Evolutionary conservation across 37 sponge, comb jelly and placozoan genomes (phyloP).

Genomic region (Bolinopsis microptera): DNA sequence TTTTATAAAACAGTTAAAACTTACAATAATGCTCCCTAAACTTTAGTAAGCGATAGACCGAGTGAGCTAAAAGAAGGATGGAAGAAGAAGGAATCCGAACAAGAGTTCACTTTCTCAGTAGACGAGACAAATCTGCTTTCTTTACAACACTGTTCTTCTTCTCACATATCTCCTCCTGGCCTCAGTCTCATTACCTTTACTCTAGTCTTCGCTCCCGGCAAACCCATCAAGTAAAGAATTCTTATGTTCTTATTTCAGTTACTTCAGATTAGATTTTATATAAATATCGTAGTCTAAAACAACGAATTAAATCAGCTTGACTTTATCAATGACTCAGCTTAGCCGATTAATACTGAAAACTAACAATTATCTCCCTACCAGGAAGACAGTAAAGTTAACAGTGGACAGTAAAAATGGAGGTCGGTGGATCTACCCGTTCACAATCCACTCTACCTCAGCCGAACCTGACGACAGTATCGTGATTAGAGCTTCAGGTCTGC

Average conservation of each 20-base stretch:
- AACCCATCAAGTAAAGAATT: conserved; percentile 74
- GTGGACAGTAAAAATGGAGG: conserved; percentile 71
- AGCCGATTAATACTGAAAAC: no score
- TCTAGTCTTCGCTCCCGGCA: conserved; percentile 75
- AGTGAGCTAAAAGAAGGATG: conserved; percentile 36
- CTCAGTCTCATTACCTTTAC: conserved; percentile 68
- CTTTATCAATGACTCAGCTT: no score
- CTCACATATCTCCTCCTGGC: conserved; percentile 20
- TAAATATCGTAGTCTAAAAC: no score
- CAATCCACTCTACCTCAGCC: conserved; percentile 66
- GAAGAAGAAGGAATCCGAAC: neutral
- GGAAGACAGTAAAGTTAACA: conserved; percentile 71
- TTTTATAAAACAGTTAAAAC: no score
- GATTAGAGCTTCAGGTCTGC: conserved; percentile 72
- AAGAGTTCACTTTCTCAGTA: conserved; percentile 41
- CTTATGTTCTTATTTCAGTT: no score
- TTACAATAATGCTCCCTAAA: no score
- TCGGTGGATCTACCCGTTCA: conserved; percentile 76
- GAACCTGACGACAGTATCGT: conserved; percentile 79
- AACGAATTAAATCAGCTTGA: no score
- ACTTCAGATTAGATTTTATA: no score
- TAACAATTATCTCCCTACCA: no score
- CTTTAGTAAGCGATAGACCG: conserved; percentile 25
- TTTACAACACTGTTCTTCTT: conserved; percentile 37
- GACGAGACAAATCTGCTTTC: conserved; percentile 40